Percentiles rank a stretch among this genome's conserved stretches.
Evolutionary conservation across 2,888 invertebrate genomes (phyloP).

Genomic region (Tridacna crocea): DNA sequence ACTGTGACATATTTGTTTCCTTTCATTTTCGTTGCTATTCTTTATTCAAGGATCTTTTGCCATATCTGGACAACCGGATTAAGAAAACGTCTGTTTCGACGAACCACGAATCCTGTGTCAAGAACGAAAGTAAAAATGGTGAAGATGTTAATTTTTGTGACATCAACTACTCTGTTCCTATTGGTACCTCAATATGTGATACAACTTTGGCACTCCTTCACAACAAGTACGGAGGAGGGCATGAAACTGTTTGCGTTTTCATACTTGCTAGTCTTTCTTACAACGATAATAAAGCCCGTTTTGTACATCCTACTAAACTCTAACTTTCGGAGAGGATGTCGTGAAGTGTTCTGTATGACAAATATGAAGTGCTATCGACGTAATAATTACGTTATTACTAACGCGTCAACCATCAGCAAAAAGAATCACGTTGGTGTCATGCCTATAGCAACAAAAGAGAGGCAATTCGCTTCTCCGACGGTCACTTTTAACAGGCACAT

Average conservation of each 20-base stretch:
- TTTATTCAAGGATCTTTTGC: constrained; percentile 72
- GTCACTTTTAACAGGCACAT: constrained; percentile 70
- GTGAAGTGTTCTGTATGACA: constrained; percentile 82
- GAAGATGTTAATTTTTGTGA: constrained; percentile 79
- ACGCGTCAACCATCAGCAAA: constrained; percentile 77
- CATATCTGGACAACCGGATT: constrained; percentile 76
- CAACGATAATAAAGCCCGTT: constrained; percentile 74
- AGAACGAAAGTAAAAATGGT: constrained; percentile 82
- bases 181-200: constrained; percentile 69
- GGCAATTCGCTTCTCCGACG: constrained; percentile 63
- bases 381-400: constrained; percentile 81
- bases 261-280: constrained; percentile 64
- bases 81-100: constrained; percentile 67
- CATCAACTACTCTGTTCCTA: constrained; percentile 59
- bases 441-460: constrained; percentile 56
- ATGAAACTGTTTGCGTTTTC: constrained; percentile 67
- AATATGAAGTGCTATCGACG: constrained; percentile 81
- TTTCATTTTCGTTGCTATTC: constrained; percentile 58
- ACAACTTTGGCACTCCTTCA: constrained; percentile 69
- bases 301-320: constrained; percentile 80
- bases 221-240: constrained; percentile 33
- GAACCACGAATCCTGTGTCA: constrained; percentile 80
- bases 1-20: constrained; percentile 72
- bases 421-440: constrained; percentile 80
- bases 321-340: constrained; percentile 82